A percentile compares a stretch with the other conserved stretches of the same genome.
phyloP scores from a whole-genome alignment of 2,113 vertebrate species.

The Istiophorus platypterus region DNA sequence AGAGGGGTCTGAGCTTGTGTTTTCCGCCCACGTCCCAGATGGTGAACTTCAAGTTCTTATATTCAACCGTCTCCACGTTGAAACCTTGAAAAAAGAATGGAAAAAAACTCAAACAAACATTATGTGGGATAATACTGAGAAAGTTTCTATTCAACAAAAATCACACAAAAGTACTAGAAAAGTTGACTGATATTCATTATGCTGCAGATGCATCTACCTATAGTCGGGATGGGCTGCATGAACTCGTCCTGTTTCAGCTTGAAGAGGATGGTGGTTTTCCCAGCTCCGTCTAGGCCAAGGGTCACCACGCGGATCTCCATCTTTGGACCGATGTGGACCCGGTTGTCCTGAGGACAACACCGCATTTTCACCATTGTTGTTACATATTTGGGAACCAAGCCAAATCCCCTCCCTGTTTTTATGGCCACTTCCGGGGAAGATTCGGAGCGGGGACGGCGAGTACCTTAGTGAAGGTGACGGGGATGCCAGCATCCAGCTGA shows the following conservation, averaged over 20 bases:
- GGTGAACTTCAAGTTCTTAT: conserved; percentile 99
- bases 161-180: too few relatives aligned
- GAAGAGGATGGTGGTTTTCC: conserved; percentile 99
- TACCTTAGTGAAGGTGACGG: conserved; percentile 99
- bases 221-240: conserved; percentile 99
- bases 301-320: conserved; percentile 99
- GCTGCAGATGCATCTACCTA: conserved; percentile 83
- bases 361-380: background rate
- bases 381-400: background rate
- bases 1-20: conserved; percentile 95
- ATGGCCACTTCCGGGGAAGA: too few relatives aligned
- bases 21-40: conserved; percentile 99
- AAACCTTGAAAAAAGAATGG: conserved; percentile 85
- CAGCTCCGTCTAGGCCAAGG: conserved; percentile 94
- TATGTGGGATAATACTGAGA: background rate
- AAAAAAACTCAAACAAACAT: background rate
- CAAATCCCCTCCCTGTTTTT: too few relatives aligned
- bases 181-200: too few relatives aligned
- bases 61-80: conserved; percentile 99
- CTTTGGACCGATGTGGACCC: conserved; percentile 98
- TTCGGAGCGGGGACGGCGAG: fast-evolving
- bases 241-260: conserved; percentile 99
- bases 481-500: conserved; percentile 96
- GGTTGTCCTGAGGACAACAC: conserved; percentile 89
- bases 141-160: too few relatives aligned